A percentile compares a stretch with the other conserved stretches of the same genome.
These are phyloP conservation scores for Lagenorhynchus albirostris DNA, from an alignment of 2,113 vertebrate genomes.

Conservation along the genomic window DNA sequence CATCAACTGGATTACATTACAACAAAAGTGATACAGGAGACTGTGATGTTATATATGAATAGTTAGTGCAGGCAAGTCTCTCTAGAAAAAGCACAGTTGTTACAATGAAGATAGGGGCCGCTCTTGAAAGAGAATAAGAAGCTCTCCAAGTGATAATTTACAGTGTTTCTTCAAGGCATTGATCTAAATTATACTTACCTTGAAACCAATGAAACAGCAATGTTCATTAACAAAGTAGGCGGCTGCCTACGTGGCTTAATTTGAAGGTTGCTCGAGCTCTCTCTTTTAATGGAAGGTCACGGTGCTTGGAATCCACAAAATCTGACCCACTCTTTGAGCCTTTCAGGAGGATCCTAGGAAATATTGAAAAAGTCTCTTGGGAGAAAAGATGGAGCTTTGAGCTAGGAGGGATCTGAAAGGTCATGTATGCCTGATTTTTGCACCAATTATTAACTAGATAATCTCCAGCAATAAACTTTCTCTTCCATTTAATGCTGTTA, in stretches of 20 bases:
- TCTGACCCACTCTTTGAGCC: neutral
- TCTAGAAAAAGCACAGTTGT: neutral
- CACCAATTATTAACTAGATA: neutral
- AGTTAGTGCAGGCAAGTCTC: neutral
- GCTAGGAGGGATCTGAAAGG: neutral
- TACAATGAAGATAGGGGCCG: neutral
- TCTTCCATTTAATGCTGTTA: neutral
- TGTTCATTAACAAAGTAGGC: neutral
- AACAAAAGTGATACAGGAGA: neutral
- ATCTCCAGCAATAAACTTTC: neutral
- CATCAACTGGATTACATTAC: conserved; percentile 20
- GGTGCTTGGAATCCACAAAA: neutral
- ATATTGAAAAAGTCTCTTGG: neutral
- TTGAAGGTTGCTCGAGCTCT: neutral
- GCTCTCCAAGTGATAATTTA: neutral
- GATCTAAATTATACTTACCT: conserved; percentile 25
- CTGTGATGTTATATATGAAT: neutral
- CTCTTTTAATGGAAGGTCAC: neutral
- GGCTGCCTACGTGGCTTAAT: neutral
- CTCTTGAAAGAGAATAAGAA: neutral
- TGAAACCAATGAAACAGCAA: neutral
- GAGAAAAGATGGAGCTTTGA: neutral
- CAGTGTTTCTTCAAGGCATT: conserved; percentile 1
- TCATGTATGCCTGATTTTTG: neutral
- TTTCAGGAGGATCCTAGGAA: neutral